phyloP scores from a whole-genome alignment of 2,797 vertebrate genomes.

The Chloroceryle amazona region DNA sequence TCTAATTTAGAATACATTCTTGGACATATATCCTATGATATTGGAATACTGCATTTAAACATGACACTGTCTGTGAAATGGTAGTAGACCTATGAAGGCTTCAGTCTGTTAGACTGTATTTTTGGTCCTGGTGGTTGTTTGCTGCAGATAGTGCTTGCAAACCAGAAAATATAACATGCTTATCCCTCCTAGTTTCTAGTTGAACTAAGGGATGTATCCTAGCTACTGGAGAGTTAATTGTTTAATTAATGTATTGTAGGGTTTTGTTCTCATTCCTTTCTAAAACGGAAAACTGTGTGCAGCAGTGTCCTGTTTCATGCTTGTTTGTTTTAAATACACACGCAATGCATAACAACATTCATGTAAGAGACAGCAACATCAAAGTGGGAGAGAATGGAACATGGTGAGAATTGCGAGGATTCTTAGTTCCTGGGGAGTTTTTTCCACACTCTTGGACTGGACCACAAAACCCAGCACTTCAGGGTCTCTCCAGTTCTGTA shows the following conservation, averaged over 20 bases:
- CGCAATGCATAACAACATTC: neutral
- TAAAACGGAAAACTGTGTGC: neutral
- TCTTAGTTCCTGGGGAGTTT: neutral
- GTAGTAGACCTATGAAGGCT: neutral
- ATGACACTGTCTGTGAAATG: neutral
- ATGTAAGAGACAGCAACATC: neutral
- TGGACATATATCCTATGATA: neutral
- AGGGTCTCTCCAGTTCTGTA: neutral
- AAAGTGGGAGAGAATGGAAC: neutral
- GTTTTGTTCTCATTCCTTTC: slow-evolving; percentile 3
- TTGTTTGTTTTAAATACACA: neutral
- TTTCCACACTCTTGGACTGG: neutral
- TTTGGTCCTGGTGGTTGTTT: neutral
- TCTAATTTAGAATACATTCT: neutral
- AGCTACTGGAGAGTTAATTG: neutral
- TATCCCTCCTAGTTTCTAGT: neutral
- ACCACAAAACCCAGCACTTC: neutral
- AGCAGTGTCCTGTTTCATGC: neutral
- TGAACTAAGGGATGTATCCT: neutral
- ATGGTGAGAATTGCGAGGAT: neutral
- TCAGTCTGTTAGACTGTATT: neutral
- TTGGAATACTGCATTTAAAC: neutral
- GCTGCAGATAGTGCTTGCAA: neutral
- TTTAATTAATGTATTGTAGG: neutral
- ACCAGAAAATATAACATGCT: neutral